Evolutionary conservation across 2,113 vertebrate species (phyloP).

Genomic region (Ifrita kowaldi): DNA sequence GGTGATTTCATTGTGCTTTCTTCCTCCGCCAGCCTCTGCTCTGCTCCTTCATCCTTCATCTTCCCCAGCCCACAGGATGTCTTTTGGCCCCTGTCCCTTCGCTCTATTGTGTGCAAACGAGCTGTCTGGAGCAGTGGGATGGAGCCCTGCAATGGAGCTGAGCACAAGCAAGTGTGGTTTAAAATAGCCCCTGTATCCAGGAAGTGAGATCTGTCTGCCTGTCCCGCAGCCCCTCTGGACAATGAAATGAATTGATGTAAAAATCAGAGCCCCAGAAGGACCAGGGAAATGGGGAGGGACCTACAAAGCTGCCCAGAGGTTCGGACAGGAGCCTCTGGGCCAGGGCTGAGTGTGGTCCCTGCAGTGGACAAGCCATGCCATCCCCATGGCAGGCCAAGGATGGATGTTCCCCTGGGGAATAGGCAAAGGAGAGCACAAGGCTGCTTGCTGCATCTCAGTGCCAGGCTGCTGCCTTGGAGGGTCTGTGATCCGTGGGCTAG

Average conservation of each 20-base stretch:
- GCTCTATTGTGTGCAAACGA: not conserved
- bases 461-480: not conserved
- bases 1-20: not conserved
- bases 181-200: constrained; percentile 42
- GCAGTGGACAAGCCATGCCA: not conserved
- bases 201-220: not conserved
- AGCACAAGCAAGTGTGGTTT: not conserved
- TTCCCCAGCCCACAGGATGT: not conserved
- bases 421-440: not conserved
- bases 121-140: not conserved
- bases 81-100: not conserved
- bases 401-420: not conserved
- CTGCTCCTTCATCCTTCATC: not conserved
- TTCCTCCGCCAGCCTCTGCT: not conserved
- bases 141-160: not conserved
- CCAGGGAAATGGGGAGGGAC: not conserved
- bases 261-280: not conserved
- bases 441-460: rapidly evolving
- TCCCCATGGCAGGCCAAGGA: no score
- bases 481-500: not conserved
- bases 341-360: rapidly evolving
- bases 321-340: not conserved
- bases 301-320: not conserved
- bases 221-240: rapidly evolving
- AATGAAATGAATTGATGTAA: not conserved